Percentiles rank a stretch among this genome's conserved stretches.
phyloP scores from a whole-genome alignment of 2,888 invertebrate genomes.

The Biston stratarius region DNA sequence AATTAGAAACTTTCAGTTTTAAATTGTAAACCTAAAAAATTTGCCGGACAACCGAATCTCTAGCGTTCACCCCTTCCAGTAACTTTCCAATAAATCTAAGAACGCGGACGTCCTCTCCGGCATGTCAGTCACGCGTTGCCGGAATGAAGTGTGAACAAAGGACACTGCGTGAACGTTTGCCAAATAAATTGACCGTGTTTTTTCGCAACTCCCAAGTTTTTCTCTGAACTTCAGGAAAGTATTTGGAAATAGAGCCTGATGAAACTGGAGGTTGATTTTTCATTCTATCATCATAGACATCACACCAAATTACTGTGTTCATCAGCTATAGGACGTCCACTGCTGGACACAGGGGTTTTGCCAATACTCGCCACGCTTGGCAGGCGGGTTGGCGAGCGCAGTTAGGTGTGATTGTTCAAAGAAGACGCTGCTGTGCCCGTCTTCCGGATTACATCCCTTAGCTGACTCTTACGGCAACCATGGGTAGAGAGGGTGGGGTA shows the following conservation, averaged over 20 bases:
- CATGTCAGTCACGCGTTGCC: constrained; percentile 43
- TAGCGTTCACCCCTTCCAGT: constrained; percentile 14
- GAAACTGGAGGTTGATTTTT: neutral
- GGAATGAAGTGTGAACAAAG: constrained; percentile 46
- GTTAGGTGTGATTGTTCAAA: too few relatives aligned
- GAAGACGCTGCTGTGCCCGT: too few relatives aligned
- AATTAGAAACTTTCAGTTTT: too few relatives aligned
- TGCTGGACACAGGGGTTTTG: too few relatives aligned
- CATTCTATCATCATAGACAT: too few relatives aligned
- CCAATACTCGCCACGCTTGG: too few relatives aligned
- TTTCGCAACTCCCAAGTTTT: constrained; percentile 6
- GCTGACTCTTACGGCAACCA: too few relatives aligned
- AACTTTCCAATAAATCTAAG: constrained; percentile 34
- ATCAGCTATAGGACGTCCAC: too few relatives aligned
- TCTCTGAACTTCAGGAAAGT: constrained; percentile 7
- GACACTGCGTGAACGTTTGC: constrained; percentile 40
- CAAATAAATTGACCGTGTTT: constrained; percentile 27
- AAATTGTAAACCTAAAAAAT: neutral
- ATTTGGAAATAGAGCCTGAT: neutral
- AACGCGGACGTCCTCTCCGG: constrained; percentile 16
- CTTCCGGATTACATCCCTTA: too few relatives aligned
- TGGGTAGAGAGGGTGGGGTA: too few relatives aligned
- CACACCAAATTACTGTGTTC: too few relatives aligned
- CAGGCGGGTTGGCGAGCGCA: too few relatives aligned
- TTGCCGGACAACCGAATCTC: constrained; percentile 9